A percentile compares a stretch with the other conserved stretches of the same genome.
Evolutionary conservation across 92 coral and sea anemone species (phyloP).

Genomic region (Phenganax marumi): DNA sequence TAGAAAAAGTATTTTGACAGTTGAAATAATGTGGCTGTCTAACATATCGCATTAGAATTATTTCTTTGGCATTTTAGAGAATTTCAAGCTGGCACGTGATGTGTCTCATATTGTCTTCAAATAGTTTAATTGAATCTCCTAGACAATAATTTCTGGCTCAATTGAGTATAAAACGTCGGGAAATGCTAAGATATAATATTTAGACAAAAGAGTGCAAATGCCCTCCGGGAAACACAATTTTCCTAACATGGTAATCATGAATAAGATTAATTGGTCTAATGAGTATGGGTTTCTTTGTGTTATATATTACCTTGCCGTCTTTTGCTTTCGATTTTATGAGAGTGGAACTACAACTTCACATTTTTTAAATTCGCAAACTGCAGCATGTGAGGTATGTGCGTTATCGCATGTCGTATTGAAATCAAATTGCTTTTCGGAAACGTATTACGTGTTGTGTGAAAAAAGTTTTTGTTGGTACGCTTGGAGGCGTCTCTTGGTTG

Average conservation of each 20-base stretch:
- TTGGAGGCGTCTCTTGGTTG: conserved; percentile 17
- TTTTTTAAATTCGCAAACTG: too few relatives aligned
- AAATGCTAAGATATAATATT: conserved; percentile 7
- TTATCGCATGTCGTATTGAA: too few relatives aligned
- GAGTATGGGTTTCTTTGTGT: not conserved
- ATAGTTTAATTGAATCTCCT: not conserved
- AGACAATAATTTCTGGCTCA: not conserved
- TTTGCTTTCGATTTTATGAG: too few relatives aligned
- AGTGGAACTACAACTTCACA: too few relatives aligned
- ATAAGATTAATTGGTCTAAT: conserved; percentile 7
- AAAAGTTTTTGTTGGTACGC: not conserved
- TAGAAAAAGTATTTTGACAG: too few relatives aligned
- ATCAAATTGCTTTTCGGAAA: not conserved
- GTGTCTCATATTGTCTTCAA: not conserved
- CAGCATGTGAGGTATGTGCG: too few relatives aligned
- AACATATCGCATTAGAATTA: too few relatives aligned
- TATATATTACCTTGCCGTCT: not conserved
- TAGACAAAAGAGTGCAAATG: not conserved
- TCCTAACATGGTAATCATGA: conserved; percentile 4
- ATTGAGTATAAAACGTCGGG: not conserved
- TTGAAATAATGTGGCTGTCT: too few relatives aligned
- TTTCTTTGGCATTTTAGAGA: too few relatives aligned
- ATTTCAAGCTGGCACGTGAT: not conserved
- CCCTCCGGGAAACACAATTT: not conserved
- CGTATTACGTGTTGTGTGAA: conserved; percentile 6